phyloP scores from a whole-genome alignment of 1,140 invertebrate species.

The Drosophila melanica region DNA sequence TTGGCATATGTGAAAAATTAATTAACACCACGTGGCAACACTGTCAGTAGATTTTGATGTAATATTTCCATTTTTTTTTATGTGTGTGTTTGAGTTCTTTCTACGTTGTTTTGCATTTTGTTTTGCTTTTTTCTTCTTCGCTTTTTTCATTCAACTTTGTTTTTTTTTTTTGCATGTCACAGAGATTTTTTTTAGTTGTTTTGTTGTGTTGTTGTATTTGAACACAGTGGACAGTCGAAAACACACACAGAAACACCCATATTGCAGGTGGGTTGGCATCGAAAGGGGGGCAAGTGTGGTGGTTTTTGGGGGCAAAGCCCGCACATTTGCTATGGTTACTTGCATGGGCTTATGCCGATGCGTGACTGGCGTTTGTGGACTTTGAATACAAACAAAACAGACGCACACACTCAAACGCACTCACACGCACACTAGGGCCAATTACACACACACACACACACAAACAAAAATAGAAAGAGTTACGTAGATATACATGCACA shows the following conservation, averaged over 20 bases:
- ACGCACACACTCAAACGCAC: conserved; percentile 33
- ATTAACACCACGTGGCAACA: conserved; percentile 73
- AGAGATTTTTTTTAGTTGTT: conserved; percentile 71
- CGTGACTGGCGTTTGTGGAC: conserved; percentile 78
- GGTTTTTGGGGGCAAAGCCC: conserved; percentile 36
- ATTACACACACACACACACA: conserved; percentile 37
- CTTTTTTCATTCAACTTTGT: conserved; percentile 35
- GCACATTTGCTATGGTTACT: conserved; percentile 50
- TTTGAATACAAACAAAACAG: conserved; percentile 80
- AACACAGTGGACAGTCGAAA: conserved; percentile 52
- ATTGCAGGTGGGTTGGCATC: conserved; percentile 6
- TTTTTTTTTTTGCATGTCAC: conserved; percentile 60
- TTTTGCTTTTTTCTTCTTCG: conserved; percentile 27
- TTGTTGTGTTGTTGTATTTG: conserved; percentile 61
- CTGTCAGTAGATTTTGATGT: conserved; percentile 63
- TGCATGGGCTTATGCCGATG: conserved; percentile 76
- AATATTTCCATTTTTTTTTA: conserved; percentile 39
- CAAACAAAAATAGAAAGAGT: conserved; percentile 31
- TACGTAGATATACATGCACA: conserved; percentile 39
- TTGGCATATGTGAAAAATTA: conserved; percentile 64
- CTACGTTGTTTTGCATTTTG: conserved; percentile 39
- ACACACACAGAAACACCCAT: conserved; percentile 24
- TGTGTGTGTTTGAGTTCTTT: conserved; percentile 3
- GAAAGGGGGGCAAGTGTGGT: conserved; percentile 26
- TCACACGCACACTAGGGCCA: conserved; percentile 24